Conservation (phyloP, 2,113 vertebrate genomes). For the Chunga burmeisteri region DNA sequence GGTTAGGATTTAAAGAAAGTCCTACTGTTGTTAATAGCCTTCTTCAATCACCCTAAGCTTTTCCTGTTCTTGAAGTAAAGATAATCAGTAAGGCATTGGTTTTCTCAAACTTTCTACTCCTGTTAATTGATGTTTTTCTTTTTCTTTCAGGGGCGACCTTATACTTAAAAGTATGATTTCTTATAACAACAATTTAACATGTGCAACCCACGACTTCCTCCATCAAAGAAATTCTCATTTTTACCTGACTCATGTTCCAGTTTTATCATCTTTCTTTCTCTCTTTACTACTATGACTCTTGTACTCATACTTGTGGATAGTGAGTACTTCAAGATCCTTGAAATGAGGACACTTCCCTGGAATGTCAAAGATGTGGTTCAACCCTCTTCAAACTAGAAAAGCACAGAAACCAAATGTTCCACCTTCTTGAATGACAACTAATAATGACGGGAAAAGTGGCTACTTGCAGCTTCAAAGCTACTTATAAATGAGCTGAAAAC, state of each 20-base stretch:
- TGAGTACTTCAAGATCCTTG: background rate
- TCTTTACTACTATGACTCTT: background rate
- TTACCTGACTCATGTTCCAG: background rate
- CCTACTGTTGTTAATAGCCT: background rate
- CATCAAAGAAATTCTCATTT: background rate
- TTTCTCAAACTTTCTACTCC: background rate
- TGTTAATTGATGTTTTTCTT: background rate
- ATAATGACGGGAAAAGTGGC: background rate
- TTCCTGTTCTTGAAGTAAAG: background rate
- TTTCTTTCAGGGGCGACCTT: background rate
- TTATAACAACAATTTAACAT: background rate
- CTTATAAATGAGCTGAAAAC: background rate
- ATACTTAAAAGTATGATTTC: background rate
- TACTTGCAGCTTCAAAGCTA: background rate
- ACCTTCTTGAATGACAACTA: background rate
- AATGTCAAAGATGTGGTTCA: background rate
- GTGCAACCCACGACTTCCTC: background rate
- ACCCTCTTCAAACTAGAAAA: background rate
- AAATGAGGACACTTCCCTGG: background rate
- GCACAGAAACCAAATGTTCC: background rate
- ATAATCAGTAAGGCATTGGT: background rate
- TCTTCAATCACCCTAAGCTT: background rate
- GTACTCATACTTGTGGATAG: fast-evolving
- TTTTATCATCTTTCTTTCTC: background rate
- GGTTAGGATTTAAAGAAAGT: background rate